Evolutionary conservation across 2,113 vertebrate species (phyloP).

Genomic region (Gobio gobio): DNA sequence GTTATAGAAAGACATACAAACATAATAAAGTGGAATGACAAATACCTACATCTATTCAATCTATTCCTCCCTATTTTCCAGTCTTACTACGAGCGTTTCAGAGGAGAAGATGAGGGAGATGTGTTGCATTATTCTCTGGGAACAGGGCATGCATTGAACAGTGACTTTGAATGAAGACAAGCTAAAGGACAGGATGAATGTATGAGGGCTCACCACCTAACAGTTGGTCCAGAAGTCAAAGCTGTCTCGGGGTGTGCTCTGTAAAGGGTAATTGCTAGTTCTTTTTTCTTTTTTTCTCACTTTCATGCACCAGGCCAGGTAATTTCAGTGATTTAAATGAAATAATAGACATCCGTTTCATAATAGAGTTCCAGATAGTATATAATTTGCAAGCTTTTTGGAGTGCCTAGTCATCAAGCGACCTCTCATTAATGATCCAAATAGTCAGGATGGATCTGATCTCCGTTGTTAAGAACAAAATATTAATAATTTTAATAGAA

Average conservation of each 20-base stretch:
- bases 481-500: neutral
- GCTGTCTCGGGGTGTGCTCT: neutral
- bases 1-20: neutral
- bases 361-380: neutral
- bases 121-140: neutral
- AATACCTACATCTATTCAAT: neutral
- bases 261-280: neutral
- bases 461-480: too few species aligned
- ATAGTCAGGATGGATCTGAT: neutral
- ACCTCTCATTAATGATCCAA: neutral
- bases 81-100: neutral
- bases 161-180: neutral
- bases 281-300: neutral
- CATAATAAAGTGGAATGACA: neutral
- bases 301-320: neutral
- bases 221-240: slow-evolving; percentile 1
- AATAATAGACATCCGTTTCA: neutral
- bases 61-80: neutral
- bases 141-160: neutral
- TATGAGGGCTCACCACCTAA: neutral
- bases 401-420: too few species aligned
- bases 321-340: neutral
- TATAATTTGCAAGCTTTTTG: neutral
- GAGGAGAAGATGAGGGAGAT: neutral
- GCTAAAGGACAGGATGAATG: neutral